Base-by-base conservation (phyloP, 1,140 invertebrate species). In the Drosophila navojoa region DNA sequence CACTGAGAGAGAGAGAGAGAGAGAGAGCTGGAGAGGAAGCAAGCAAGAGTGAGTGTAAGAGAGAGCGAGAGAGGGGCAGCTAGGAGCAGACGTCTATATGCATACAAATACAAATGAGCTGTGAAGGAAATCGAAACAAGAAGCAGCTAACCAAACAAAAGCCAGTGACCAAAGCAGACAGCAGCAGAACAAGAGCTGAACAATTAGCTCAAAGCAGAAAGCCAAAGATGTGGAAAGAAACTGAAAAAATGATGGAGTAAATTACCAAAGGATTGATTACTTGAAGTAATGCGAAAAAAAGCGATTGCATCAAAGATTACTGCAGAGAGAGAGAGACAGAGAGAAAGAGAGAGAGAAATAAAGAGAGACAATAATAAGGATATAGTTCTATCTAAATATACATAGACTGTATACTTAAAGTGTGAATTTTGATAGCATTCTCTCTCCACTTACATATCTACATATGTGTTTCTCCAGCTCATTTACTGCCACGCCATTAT, bases 91-190 rank as follows among this genome's bases (percentile, higher is more conserved):
- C 15, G 32, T 57, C 1, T 2, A 19, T 19, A 40, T 38, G 53
- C 53, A 66, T 16, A 45, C 50, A 29, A 47, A n/a, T 66, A 59
- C 22, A 59, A 59, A 59, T 66, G 42, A 66, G 63, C 55, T 29
- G 15, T 19, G 27, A 32, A 49, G n/a, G 38, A n/a, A 25, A 42
- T 58, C 53, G 9, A 19, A 55, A 55, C 29, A n/a, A 29, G 49
- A 38, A 16, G 19, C 16, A 7, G 4, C 11, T 3, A 40, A 19
- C n/a, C 16, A 44, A 25, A 15, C 11, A 5, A 16, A 45, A 9
- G 7, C 13, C 29, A 45, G n/a, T 4, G 42, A 47, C 4, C 4
- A 19, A 59, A 7, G 44, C 13, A 61, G 16, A 25, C 19, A 60
- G 42, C n/a, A 6, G 3, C 29, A 29, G 15, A 42, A 6, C 7